Conservation (phyloP, 2,113 vertebrate species). For the Abramis brama region DNA sequence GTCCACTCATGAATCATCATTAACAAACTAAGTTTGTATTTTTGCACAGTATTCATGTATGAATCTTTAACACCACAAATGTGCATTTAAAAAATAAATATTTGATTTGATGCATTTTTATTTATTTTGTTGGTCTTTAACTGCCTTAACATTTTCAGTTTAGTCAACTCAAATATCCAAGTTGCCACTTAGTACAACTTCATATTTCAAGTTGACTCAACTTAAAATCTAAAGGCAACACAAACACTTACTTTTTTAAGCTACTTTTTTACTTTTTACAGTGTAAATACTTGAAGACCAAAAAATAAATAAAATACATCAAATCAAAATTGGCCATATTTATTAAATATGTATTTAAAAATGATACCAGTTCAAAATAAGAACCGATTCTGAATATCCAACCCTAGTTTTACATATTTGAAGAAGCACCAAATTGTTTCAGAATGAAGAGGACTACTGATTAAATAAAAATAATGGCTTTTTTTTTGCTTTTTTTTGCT, state of each 20-base stretch:
- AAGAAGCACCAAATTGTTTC: conserved; percentile 7
- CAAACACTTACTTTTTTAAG: too few relatives aligned
- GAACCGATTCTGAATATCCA: not conserved
- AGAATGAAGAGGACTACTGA: conserved; percentile 8
- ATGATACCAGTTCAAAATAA: not conserved
- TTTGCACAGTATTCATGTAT: not conserved
- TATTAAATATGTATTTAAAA: not conserved
- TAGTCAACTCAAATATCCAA: too few relatives aligned
- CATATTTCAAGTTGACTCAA: too few relatives aligned
- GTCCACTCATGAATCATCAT: not conserved
- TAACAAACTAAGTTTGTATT: not conserved
- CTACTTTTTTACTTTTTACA: too few relatives aligned
- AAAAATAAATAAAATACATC: not conserved
- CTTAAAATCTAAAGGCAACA: too few relatives aligned
- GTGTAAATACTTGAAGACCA: not conserved
- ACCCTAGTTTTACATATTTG: not conserved
- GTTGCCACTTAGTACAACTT: too few relatives aligned
- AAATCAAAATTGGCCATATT: not conserved
- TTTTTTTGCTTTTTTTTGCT: too few relatives aligned
- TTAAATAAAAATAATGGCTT: conserved; percentile 37
- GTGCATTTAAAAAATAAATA: not conserved
- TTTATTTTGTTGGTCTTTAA: not conserved
- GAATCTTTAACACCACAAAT: not conserved
- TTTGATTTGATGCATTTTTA: not conserved
- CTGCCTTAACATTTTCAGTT: too few relatives aligned